These are phyloP conservation scores for Anguilla pacifica DNA, from an alignment of 2,797 vertebrate species.

Conservation along the genomic window DNA sequence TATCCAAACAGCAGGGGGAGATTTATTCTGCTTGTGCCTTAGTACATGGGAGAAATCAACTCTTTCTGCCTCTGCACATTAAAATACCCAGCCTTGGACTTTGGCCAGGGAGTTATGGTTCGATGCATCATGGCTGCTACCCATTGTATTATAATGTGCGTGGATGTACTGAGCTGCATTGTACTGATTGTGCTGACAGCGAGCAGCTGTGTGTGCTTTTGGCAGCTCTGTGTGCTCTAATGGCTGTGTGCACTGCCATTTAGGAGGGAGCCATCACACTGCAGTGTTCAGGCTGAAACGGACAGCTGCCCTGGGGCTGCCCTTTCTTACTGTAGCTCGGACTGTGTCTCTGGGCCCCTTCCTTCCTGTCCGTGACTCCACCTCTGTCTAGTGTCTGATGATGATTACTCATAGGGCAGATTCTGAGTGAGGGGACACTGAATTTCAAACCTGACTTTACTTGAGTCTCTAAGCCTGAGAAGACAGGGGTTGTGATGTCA, in stretches of 20 bases:
- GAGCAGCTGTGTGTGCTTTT: conserved; percentile 7
- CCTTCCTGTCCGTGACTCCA: background rate
- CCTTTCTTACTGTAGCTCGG: background rate
- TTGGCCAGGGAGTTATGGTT: background rate
- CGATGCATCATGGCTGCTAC: background rate
- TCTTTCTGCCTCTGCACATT: background rate
- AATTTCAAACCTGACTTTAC: conserved; percentile 70
- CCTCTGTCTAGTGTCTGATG: conserved; percentile 70
- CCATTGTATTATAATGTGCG: background rate
- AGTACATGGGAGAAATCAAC: background rate
- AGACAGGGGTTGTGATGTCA: conserved; percentile 40
- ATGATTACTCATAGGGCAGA: conserved; percentile 97
- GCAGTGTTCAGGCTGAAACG: background rate
- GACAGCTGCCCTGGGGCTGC: conserved; percentile 3
- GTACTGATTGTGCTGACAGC: background rate
- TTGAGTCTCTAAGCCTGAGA: conserved; percentile 66
- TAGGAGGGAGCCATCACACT: background rate
- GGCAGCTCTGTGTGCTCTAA: conserved; percentile 3
- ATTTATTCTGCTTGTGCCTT: background rate
- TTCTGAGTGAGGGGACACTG: conserved; percentile 79
- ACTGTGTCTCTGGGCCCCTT: background rate
- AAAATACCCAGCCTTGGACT: background rate
- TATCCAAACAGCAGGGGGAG: background rate
- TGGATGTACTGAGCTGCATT: background rate
- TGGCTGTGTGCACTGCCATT: background rate